Conservation (phyloP, 2,797 vertebrate species). For the Aulostomus chinensis region DNA sequence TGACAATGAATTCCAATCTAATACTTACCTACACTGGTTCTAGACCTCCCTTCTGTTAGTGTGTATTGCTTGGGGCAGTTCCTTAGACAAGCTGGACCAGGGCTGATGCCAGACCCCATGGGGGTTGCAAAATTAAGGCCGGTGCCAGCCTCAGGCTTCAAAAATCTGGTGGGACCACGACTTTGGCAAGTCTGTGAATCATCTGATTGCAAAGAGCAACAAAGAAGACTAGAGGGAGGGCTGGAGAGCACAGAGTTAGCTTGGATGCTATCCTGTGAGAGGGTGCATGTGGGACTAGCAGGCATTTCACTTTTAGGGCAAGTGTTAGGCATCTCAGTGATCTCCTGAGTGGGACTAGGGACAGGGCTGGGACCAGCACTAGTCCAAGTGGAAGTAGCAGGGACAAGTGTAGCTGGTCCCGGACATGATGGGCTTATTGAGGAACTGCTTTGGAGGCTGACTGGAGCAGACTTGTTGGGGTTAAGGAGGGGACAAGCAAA, state of each 20-base stretch:
- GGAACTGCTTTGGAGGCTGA: constrained; percentile 13
- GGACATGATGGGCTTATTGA: constrained; percentile 3
- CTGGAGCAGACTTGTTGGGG: constrained; percentile 3
- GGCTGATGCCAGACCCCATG: neutral
- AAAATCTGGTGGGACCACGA: neutral
- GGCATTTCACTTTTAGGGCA: neutral
- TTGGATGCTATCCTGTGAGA: constrained; percentile 10
- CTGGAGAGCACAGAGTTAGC: constrained; percentile 6
- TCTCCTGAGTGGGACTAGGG: constrained; percentile 46
- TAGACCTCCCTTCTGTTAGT: neutral
- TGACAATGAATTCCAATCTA: too few relatives aligned
- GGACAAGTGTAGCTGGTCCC: constrained; percentile 3
- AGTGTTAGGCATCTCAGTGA: constrained; percentile 19
- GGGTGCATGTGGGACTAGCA: neutral
- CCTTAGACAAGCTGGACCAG: neutral
- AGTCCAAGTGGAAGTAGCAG: constrained; percentile 16
- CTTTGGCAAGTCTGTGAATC: neutral
- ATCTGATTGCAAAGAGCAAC: neutral
- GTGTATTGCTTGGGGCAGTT: neutral
- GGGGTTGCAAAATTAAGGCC: neutral
- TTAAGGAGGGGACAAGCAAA: neutral
- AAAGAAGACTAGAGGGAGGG: constrained; percentile 11
- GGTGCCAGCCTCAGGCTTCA: neutral
- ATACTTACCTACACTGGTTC: constrained; percentile 30
- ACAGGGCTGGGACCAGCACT: too few relatives aligned